phyloP scores from a whole-genome alignment of 2,888 invertebrate species.

The Stegophylla sp. region DNA sequence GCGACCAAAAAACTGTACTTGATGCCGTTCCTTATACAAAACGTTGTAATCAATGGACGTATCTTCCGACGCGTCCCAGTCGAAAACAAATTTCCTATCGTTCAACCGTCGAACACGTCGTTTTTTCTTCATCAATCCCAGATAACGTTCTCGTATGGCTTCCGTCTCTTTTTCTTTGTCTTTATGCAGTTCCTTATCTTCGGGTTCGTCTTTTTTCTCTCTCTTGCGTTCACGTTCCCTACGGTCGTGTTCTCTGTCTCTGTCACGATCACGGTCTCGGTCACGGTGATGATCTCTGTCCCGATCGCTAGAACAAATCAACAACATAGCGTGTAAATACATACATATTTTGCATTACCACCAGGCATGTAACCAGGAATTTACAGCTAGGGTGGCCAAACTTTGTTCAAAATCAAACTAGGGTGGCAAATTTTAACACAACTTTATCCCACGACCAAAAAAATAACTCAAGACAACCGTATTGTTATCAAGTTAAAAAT shows the following conservation, averaged over 20 bases:
- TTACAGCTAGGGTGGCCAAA: too few species aligned
- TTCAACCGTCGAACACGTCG: constrained; percentile 90
- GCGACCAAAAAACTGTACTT: constrained; percentile 96
- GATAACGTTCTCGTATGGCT: constrained; percentile 93
- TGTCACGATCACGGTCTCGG: constrained; percentile 60
- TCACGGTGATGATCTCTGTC: constrained; percentile 47
- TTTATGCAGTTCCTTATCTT: constrained; percentile 74
- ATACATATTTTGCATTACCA: too few species aligned
- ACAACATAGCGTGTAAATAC: not conserved
- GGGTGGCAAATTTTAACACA: too few species aligned
- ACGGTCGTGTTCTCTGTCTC: constrained; percentile 48
- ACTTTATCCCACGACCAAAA: too few species aligned
- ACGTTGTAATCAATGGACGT: constrained; percentile 97
- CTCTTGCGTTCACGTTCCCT: constrained; percentile 67
- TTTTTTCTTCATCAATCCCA: constrained; percentile 92
- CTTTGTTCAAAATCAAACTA: too few species aligned
- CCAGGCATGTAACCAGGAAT: too few species aligned
- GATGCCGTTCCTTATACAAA: constrained; percentile 94
- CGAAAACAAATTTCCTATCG: constrained; percentile 99
- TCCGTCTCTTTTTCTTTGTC: constrained; percentile 92
- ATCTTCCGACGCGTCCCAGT: constrained; percentile 99
- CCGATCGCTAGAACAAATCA: constrained; percentile 30
- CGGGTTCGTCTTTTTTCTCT: constrained; percentile 63
- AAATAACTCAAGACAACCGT: not conserved
- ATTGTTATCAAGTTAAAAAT: not conserved